Evolutionary conservation across 2,888 invertebrate species (phyloP).

Genomic region (Euplexia lucipara): DNA sequence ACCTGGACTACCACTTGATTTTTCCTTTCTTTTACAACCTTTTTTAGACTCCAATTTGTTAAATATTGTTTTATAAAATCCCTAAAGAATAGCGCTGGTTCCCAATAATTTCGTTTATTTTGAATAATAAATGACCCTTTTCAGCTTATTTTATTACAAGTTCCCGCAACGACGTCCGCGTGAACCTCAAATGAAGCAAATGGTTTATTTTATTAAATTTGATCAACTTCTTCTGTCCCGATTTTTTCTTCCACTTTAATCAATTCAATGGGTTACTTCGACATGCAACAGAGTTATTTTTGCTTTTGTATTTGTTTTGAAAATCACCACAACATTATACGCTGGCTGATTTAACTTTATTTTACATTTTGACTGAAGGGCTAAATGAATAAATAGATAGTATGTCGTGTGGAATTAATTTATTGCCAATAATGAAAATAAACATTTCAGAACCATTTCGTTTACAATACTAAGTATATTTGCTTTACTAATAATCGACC

Average conservation of each 20-base stretch:
- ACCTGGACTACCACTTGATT: neutral
- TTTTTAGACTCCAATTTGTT: constrained; percentile 8
- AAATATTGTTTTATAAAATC: constrained; percentile 31
- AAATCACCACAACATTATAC: too few species aligned
- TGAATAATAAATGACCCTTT: constrained; percentile 53
- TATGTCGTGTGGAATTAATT: too few species aligned
- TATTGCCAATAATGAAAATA: neutral
- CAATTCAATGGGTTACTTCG: too few species aligned
- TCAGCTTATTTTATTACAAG: constrained; percentile 61
- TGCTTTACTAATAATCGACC: constrained; percentile 19
- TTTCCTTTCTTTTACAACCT: neutral
- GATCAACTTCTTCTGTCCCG: too few species aligned
- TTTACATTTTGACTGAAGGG: too few species aligned
- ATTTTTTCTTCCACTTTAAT: constrained; percentile 66
- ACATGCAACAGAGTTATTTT: too few species aligned
- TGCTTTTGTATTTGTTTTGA: too few species aligned
- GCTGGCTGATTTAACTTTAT: too few species aligned
- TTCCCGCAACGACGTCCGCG: too few species aligned
- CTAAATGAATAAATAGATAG: too few species aligned
- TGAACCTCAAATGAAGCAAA: too few species aligned
- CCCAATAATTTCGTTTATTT: constrained; percentile 51
- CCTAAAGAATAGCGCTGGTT: constrained; percentile 28
- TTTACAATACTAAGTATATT: neutral
- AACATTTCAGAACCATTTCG: neutral
- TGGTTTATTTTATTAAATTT: too few species aligned